Base-by-base conservation (phyloP, 2,113 vertebrate species). In the Entelurus aequoreus region DNA sequence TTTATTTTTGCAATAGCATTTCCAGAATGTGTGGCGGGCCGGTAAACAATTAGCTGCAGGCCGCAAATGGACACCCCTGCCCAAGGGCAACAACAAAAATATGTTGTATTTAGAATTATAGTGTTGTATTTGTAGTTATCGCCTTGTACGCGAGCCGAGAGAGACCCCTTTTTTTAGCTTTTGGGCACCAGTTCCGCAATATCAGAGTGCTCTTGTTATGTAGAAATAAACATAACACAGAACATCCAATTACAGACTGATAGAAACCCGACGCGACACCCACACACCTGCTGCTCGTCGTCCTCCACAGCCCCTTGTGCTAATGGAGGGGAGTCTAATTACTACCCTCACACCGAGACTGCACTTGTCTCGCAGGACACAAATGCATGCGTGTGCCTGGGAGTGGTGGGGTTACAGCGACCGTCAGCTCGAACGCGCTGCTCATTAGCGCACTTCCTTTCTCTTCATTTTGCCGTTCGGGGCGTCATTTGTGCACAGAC, bases 241-340 rank as follows among this genome's bases (percentile, higher is more conserved):
- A 77, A 42, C 44, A 63, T 62, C 75, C 70, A 76, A 63, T 63
- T 66, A 71, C 68, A 76, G 64, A 42, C 65, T 65, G 63, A 52
- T 64, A 77, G 63, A 75, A 65, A 70, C 72, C 72, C 79, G 76
- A 70, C 65, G 71, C 44, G 42, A 66, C 81, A 50, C 79, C 71
- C 82, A 84, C 84, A 85, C 85, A 77, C 36, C 6, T 66, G 87
- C 84, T 83, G 74, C 87, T 91, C 84, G 65, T 72, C 79, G 62
- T 82, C 62, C 80, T 90, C 89, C 88, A 84, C 53, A 73, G 88
- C 87, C 87, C 87, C 74, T 78, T 80, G 85, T 89, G 90, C 89
- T 92, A 91, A 93, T 92, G 85, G 92, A 92, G 90, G 82, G 87
- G 84, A 76, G 69, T 91, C 91, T 92, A 92, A 94, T 92, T 90